Conservation (phyloP, 2,113 vertebrate genomes). For the Australoheros scitulus region DNA sequence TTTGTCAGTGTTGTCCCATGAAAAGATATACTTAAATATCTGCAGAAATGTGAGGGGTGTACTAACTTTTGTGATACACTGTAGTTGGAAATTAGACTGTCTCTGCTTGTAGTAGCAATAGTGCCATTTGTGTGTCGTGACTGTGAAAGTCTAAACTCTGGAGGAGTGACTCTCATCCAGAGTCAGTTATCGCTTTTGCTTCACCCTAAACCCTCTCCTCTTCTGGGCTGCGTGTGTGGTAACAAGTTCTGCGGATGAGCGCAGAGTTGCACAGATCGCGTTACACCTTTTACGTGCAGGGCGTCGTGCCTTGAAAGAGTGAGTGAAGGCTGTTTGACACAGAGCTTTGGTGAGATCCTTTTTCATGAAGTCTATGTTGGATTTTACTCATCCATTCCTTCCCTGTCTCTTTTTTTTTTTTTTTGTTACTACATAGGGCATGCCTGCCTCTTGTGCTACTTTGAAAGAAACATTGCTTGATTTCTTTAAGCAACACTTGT, state of each 20-base stretch:
- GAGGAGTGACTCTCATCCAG: background rate
- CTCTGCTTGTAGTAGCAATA: no score
- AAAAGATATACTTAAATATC: no score
- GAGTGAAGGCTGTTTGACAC: slow-evolving; percentile 22
- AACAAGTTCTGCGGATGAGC: background rate
- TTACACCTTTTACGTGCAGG: background rate
- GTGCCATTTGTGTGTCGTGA: background rate
- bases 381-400: background rate
- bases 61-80: no score
- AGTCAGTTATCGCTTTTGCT: background rate
- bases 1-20: no score
- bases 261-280: background rate
- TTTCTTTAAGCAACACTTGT: background rate
- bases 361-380: slow-evolving; percentile 25
- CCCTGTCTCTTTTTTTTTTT: background rate
- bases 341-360: slow-evolving; percentile 16
- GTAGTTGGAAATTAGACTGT: no score
- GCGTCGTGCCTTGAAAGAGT: background rate
- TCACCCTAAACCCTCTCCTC: slow-evolving; percentile 8
- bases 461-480: slow-evolving; percentile 7
- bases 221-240: background rate
- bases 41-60: no score
- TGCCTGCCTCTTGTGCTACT: slow-evolving; percentile 19
- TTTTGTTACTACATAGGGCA: background rate
- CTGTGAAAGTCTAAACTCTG: background rate